Evolutionary conservation across 2,888 invertebrate genomes (phyloP), one percentile per base, ranked within the genome.

Genomic region (Elysia crispata): DNA sequence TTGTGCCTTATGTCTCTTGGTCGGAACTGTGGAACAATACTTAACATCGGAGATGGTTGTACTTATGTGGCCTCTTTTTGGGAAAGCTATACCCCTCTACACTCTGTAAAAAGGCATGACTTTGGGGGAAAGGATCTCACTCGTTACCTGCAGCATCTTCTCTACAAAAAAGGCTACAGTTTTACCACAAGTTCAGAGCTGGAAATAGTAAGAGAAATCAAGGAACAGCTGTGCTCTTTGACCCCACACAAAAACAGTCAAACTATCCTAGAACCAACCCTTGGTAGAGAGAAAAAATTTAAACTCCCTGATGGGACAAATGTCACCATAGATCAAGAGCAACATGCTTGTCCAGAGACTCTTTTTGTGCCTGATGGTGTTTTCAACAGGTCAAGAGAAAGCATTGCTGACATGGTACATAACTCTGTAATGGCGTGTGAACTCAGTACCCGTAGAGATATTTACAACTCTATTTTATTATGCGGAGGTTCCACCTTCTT

Each of bases 401-500:
- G 91, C 76, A 85, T 90, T 73, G 90, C 90, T 79, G 90, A 91
- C 80, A 86, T 87, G 66, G 80, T 90, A 1, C 86, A 89, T 81
- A 89, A 89, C 83, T 87, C 87, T 70, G 86, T 91, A 69, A 88
- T 88, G 88, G 86, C 87, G 75, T 89, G 88, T 85, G 90, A 91
- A 76, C 86, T 90, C 60, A 90, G 90, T 81, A 88, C 89, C 81
- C 82, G 89, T 79, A 88, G 87, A 79, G 90, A 90, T 80, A 82
- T 91, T 76, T 89, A 88, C 79, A 82, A 85, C 78, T 89, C 89
- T 82, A 90, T 96, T 86, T 96, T 93, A 92, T 94, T 97, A 89
- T 97, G 97, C 84, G 97, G 97, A 86, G 97, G 97, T 91, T 97
- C 97, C 94, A 97, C 97, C 93, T 97, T 98, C 97, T 98, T 96